Conservation (phyloP, 2,797 vertebrate genomes). For the Perodicticus potto region DNA sequence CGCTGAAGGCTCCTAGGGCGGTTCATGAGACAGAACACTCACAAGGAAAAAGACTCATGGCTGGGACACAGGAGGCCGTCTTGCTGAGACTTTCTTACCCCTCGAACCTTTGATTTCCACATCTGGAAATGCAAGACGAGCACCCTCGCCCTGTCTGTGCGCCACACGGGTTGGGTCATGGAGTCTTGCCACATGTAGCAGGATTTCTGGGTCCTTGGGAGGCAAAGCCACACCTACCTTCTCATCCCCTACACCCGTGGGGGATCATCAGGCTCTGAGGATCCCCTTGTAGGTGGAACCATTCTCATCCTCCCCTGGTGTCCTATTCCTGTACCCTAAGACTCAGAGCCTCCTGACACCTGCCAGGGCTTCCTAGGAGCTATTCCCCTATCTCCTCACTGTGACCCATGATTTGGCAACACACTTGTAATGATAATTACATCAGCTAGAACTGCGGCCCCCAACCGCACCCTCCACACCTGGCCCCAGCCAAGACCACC, state of each 20-base stretch:
- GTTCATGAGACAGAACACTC: not conserved
- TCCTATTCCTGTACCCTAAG: not conserved
- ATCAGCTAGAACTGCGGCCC: not conserved
- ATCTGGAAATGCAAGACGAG: not conserved
- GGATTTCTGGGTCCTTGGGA: not conserved
- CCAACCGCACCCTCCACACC: no score
- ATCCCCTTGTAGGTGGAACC: not conserved
- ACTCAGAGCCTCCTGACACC: not conserved
- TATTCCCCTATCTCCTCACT: not conserved
- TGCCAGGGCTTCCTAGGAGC: not conserved
- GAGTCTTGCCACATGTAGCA: not conserved
- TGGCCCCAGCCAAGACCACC: no score
- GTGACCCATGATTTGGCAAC: not conserved
- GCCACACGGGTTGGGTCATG: not conserved
- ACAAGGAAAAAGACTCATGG: not conserved
- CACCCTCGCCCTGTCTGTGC: not conserved
- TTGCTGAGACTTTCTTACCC: not conserved
- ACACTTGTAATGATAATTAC: not conserved
- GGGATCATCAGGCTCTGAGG: not conserved
- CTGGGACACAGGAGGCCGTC: not conserved
- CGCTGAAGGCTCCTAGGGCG: not conserved
- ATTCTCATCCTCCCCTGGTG: not conserved
- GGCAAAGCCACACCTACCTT: not conserved
- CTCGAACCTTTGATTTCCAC: not conserved
- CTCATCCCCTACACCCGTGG: not conserved